Percentiles rank a stretch among this genome's conserved stretches.
phyloP scores from a whole-genome alignment of 2,113 vertebrate species.

The Apteryx owenii region DNA sequence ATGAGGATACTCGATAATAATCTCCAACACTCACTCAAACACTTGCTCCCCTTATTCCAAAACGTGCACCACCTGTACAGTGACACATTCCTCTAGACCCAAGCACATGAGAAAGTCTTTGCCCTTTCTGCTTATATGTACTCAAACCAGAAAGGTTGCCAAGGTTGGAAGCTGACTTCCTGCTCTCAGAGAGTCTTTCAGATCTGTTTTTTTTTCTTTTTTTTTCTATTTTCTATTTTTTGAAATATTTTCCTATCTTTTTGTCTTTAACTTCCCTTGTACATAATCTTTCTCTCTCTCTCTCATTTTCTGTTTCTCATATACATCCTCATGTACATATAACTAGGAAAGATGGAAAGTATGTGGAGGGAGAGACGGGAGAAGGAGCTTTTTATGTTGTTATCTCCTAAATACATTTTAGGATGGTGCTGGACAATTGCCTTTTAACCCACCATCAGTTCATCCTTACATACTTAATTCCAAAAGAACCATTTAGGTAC shows the following conservation, averaged over 20 bases:
- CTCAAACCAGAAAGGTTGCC: accelerated
- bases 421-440: accelerated
- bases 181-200: not conserved
- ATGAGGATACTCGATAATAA: not conserved
- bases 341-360: not conserved
- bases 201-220: not conserved
- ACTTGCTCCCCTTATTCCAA: not conserved
- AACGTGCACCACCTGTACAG: accelerated
- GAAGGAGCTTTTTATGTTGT: not conserved
- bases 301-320: not conserved
- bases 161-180: not conserved
- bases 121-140: not conserved
- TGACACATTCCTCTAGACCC: not conserved
- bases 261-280: not conserved
- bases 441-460: not conserved
- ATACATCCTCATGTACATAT: accelerated
- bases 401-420: not conserved
- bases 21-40: not conserved
- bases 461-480: not conserved
- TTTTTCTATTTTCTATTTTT: not conserved
- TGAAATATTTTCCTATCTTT: not conserved
- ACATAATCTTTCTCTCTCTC: not conserved
- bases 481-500: not conserved
- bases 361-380: accelerated
- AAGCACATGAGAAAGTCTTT: not conserved